Evolutionary conservation across 2,113 vertebrate genomes (phyloP).

Genomic region (Muntiacus reevesi): DNA sequence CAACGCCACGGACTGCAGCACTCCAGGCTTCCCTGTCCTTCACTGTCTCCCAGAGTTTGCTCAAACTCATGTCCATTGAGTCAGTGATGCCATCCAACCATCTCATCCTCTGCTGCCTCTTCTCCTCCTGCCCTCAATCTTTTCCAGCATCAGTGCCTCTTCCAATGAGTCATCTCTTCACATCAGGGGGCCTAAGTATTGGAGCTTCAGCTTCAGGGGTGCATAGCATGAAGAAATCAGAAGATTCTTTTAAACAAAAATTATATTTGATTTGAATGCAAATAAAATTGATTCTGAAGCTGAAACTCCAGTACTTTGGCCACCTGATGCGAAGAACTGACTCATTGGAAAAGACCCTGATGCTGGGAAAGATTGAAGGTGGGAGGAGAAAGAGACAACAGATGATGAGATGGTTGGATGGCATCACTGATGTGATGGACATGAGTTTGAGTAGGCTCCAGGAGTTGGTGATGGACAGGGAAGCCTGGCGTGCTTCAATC

Average conservation of each 20-base stretch:
- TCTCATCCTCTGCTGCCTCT: not conserved
- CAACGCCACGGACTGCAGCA: not conserved
- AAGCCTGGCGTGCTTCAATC: not conserved
- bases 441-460: not conserved
- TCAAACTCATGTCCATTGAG: not conserved
- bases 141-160: not conserved
- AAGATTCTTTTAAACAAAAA: not conserved
- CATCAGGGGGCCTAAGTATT: not conserved
- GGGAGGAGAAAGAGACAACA: not conserved
- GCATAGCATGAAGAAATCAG: not conserved
- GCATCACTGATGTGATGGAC: not conserved
- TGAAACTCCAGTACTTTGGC: not conserved
- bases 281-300: not conserved
- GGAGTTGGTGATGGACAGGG: not conserved
- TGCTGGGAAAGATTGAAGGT: not conserved
- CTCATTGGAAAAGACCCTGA: not conserved
- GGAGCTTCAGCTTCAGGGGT: not conserved
- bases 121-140: not conserved
- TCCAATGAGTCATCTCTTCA: not conserved
- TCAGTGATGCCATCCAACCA: not conserved
- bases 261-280: not conserved
- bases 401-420: not conserved
- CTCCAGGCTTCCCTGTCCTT: not conserved
- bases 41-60: not conserved
- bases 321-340: not conserved